These are phyloP conservation scores for Siphamia tubifer DNA, from an alignment of 2,113 vertebrate genomes.

Conservation along the genomic window DNA sequence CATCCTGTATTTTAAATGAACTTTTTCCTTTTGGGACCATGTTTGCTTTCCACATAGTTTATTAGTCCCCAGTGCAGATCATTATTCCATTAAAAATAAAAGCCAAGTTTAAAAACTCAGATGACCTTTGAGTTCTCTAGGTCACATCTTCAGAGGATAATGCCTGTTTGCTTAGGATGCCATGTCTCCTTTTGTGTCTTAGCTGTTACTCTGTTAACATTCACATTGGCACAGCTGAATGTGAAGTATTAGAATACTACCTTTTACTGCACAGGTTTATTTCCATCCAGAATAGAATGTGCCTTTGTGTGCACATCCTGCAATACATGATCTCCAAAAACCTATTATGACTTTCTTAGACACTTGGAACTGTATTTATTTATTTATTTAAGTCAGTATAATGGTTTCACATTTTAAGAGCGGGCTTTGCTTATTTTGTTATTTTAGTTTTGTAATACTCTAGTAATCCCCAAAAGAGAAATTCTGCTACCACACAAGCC, in stretches of 20 bases:
- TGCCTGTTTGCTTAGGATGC: too few species aligned
- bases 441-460: constrained; percentile 35
- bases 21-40: background rate
- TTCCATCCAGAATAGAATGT: background rate
- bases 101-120: too few species aligned
- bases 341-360: background rate
- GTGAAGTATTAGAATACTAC: background rate
- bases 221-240: too few species aligned
- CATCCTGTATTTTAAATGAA: background rate
- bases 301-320: background rate
- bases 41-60: constrained; percentile 1
- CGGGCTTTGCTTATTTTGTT: constrained; percentile 13
- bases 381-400: background rate
- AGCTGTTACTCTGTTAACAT: too few species aligned
- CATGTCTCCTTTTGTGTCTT: too few species aligned
- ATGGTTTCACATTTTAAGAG: background rate
- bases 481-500: constrained; percentile 8
- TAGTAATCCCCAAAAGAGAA: constrained; percentile 34
- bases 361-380: too few species aligned
- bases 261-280: background rate
- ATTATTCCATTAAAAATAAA: too few species aligned
- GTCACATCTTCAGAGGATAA: too few species aligned
- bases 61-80: background rate
- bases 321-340: background rate
- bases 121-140: too few species aligned